Base-by-base conservation (phyloP, 53 echinoderm and acorn worm species). In the Luidia sarsii region DNA sequence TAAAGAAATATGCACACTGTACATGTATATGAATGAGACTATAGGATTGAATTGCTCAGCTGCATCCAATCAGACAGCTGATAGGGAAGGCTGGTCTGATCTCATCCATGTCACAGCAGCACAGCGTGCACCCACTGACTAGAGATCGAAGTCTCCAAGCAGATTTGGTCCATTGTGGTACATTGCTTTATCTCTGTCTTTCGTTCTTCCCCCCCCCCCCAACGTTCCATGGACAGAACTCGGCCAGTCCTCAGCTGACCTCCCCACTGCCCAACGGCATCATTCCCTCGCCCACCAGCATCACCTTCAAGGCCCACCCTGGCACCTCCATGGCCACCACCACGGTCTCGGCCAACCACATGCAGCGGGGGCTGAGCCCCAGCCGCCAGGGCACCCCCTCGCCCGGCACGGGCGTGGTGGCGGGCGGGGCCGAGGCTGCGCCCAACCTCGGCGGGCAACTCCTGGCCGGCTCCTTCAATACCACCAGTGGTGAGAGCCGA, bases 351-450 rank as follows among this genome's bases (percentile, higher is more conserved):
- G 81, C 66, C 73, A 84, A 84, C 43, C 84, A 84, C 53, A 62
- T 79, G 32, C 83, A 69, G 45, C 74, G 68, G 48, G 84, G 80
- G 48, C 83, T 87, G 46, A 91, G 91, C 65, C 94, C 88, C 9
- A 94, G 94, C 67, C 53, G 89, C 45, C 89, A 57, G 30, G 92
- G 95, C 56, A 95, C 95, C 64, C 95, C 95, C 63, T 92, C 92
- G 24, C 95, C 95, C 31, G 90, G 88, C 3, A 84, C 80, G 4
- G 80, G 88, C 72, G 86, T 89, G 2, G 84, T 87, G n/a, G 95
- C 80, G 4, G 80, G 88, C 72, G 86, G 89, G 2, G 84, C 89
- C 16, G 95, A 91, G 68, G 81, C 92, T 2, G 88, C 88, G 24
- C 89, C 95, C 36, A 68, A 80, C 52, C 85, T 87, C 84, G 82